Base-by-base conservation (phyloP, 1,140 invertebrate genomes). In the Drosophila carrolli region DNA sequence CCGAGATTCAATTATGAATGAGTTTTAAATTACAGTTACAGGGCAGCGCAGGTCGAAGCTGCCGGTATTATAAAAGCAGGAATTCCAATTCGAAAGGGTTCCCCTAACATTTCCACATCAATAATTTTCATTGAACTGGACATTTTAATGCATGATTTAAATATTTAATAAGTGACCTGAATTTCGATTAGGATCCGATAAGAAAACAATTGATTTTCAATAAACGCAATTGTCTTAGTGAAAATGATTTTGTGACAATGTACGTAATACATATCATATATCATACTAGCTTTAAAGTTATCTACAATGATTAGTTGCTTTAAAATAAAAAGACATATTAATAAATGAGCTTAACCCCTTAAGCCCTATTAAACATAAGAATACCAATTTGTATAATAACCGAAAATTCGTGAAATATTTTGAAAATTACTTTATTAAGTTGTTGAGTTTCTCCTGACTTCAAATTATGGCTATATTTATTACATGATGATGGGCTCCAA, bases 1-100 rank as follows among this genome's bases (percentile, higher is more conserved):
- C 74, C 68, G 56, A 68, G 70, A 84, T 84, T 89, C 77, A 89
- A 89, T 89, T 89, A 89, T 89, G 79, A 84, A 89, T 84, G 80
- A 84, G 80, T 60, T 57, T 66, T 40, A 82, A 80, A 82, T 83
- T 88, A 86, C 83, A 79, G 79, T 78, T 84, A 73, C 56, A 27
- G 23, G 32, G 41, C 58, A 41, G 43, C 53, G 27, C 50, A 59
- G 47, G 76, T 32, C 46, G 62, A 48, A 54, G 35, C 35, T 38
- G 53, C 19, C 63, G 32, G 16, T 37, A 51, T 37, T 23, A 29
- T 38, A 38, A 38, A 67, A 35, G 48, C 46, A 35, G 37, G 9
- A 54, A 59, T 53, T 44, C 29, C 35, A 8, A n/a, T 40, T 27
- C 27, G 13, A 73, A 73, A 7, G 29, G 27, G 40, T n/a, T 27